A percentile compares a stretch with the other conserved stretches of the same genome.
Evolutionary conservation across 2,113 vertebrate species (phyloP).

Genomic region (Oncorhynchus kisutch): DNA sequence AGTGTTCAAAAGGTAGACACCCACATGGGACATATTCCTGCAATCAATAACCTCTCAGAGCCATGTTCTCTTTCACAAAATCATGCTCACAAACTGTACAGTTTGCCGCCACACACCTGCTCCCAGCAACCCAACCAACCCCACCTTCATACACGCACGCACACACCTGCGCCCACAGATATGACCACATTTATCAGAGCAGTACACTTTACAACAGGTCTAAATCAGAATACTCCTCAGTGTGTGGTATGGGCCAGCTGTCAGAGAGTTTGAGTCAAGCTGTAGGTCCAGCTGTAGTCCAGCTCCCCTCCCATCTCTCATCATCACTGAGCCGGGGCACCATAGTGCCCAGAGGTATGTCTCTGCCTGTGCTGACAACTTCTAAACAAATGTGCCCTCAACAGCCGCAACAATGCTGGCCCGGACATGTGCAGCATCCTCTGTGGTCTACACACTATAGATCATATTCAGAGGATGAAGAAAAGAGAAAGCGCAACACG

Average conservation of each 20-base stretch:
- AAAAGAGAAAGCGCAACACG: neutral
- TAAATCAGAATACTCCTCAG: neutral
- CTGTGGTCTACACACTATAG: neutral
- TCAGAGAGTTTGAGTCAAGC: neutral
- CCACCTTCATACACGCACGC: slow-evolving; percentile 1
- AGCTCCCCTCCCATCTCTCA: slow-evolving; percentile 6
- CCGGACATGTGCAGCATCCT: neutral
- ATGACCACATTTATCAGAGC: neutral
- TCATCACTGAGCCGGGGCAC: slow-evolving; percentile 1
- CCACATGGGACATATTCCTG: neutral
- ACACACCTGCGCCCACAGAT: neutral
- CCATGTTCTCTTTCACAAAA: neutral
- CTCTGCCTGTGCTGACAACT: slow-evolving; percentile 1
- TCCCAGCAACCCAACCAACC: neutral
- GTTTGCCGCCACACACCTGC: neutral
- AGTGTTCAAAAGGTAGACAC: neutral
- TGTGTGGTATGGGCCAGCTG: neutral
- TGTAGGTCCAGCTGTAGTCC: neutral
- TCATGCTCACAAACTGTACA: neutral
- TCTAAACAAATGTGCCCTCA: neutral
- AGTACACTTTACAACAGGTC: neutral
- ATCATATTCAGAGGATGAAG: neutral
- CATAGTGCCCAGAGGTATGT: slow-evolving; percentile 14
- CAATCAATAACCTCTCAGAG: neutral
- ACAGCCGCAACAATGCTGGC: neutral